phyloP scores from a whole-genome alignment of 2,113 vertebrate species.

The Neogobius melanostomus region DNA sequence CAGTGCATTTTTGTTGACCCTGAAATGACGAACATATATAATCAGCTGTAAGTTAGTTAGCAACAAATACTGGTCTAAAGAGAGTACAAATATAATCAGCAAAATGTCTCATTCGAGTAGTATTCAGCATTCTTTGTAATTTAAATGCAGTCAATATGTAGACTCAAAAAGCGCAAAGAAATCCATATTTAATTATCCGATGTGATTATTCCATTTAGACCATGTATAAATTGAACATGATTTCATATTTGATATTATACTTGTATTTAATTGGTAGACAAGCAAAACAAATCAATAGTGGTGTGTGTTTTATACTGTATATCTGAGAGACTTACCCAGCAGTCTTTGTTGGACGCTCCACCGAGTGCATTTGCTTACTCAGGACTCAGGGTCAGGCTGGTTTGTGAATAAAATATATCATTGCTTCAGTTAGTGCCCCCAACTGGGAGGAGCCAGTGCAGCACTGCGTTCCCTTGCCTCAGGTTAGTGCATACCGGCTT shows the following conservation, averaged over 20 bases:
- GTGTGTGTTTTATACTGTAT: not conserved
- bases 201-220: not conserved
- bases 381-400: constrained; percentile 2
- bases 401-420: constrained; percentile 27
- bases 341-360: constrained; percentile 3
- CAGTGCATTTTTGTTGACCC: not conserved
- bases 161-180: constrained; percentile 1
- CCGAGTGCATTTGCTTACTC: constrained; percentile 12
- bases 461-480: constrained; percentile 31
- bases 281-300: not conserved
- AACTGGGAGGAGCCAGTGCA: constrained; percentile 9
- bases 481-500: constrained; percentile 23
- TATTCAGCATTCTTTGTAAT: not conserved
- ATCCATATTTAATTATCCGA: not conserved
- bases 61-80: not conserved
- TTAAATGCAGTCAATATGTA: not conserved
- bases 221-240: constrained; percentile 12
- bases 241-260: constrained; percentile 7
- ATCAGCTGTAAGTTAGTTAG: constrained; percentile 1
- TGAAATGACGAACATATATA: not conserved
- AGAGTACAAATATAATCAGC: not conserved
- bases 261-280: not conserved
- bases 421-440: constrained; percentile 26
- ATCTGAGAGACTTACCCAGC: not conserved
- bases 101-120: not conserved